These are phyloP conservation scores for Staurois parvus DNA, from an alignment of 2,797 vertebrate species.

Conservation along the genomic window DNA sequence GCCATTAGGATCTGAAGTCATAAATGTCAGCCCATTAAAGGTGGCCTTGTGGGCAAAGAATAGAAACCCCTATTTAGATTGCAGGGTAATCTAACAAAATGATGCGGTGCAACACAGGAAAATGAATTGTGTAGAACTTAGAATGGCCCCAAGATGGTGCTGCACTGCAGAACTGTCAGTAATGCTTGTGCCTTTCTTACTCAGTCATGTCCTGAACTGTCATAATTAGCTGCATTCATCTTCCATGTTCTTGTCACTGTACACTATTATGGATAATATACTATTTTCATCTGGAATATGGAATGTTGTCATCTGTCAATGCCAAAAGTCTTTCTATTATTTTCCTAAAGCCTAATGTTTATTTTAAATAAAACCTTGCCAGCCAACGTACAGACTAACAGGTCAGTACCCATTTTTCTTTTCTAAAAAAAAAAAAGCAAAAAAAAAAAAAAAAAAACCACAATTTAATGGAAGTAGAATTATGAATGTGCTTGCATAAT, in stretches of 20 bases:
- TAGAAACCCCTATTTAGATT: too few relatives aligned
- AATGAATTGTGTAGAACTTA: slow-evolving; percentile 13
- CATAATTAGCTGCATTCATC: neutral
- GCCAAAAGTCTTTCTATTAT: neutral
- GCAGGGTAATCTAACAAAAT: neutral
- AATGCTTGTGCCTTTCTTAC: neutral
- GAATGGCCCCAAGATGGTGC: slow-evolving; percentile 48
- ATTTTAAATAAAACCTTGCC: neutral
- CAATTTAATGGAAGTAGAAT: too few relatives aligned
- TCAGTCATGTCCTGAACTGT: neutral
- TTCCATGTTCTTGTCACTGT: neutral
- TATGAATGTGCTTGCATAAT: too few relatives aligned
- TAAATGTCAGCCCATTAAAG: too few relatives aligned
- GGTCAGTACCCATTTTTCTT: too few relatives aligned
- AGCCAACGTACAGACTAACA: neutral
- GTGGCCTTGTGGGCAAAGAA: too few relatives aligned
- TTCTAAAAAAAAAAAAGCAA: too few relatives aligned
- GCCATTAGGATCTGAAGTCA: too few relatives aligned
- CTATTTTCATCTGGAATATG: neutral
- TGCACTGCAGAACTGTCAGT: slow-evolving; percentile 31
- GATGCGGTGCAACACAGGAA: neutral
- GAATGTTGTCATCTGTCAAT: neutral
- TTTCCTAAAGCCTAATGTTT: neutral
- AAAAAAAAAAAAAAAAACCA: too few relatives aligned
- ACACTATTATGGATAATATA: neutral